These are phyloP conservation scores for Physocephala rufipes DNA, from an alignment of 2,888 invertebrate species.

Conservation along the genomic window DNA sequence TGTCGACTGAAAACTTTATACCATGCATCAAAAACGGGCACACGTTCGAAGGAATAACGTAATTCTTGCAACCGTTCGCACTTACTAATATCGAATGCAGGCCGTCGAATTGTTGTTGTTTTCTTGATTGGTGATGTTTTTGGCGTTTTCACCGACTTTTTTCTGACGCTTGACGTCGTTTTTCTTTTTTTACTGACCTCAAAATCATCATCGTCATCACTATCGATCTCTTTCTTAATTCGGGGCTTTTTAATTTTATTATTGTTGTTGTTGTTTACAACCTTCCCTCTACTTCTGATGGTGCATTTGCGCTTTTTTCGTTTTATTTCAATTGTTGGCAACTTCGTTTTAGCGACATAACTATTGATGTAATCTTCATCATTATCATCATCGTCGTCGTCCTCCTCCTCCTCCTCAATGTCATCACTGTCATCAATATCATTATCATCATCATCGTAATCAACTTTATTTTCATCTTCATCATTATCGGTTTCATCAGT, in stretches of 20 bases:
- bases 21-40: constrained; percentile 81
- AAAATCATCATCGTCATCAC: not conserved
- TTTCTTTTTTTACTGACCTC: constrained; percentile 5
- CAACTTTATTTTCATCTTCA: constrained; percentile 42
- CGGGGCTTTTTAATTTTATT: not conserved
- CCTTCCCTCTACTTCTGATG: constrained; percentile 9
- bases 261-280: not conserved
- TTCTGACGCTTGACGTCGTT: not conserved
- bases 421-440: constrained; percentile 9
- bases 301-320: not conserved
- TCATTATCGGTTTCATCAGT: constrained; percentile 41
- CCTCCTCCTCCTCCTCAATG: constrained; percentile 39
- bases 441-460: constrained; percentile 35
- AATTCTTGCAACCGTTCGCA: constrained; percentile 54
- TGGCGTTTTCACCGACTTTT: constrained; percentile 21
- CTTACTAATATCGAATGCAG: constrained; percentile 54
- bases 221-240: constrained; percentile 4
- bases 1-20: constrained; percentile 80
- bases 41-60: constrained; percentile 72
- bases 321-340: not conserved
- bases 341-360: constrained; percentile 25
- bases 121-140: constrained; percentile 1
- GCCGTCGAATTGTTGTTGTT: constrained; percentile 26
- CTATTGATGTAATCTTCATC: constrained; percentile 53
- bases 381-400: constrained; percentile 45